A percentile compares a stretch with the other conserved stretches of the same genome.
phyloP scores from a whole-genome alignment of 2,888 invertebrate species.

The Synanthedon formicaeformis region DNA sequence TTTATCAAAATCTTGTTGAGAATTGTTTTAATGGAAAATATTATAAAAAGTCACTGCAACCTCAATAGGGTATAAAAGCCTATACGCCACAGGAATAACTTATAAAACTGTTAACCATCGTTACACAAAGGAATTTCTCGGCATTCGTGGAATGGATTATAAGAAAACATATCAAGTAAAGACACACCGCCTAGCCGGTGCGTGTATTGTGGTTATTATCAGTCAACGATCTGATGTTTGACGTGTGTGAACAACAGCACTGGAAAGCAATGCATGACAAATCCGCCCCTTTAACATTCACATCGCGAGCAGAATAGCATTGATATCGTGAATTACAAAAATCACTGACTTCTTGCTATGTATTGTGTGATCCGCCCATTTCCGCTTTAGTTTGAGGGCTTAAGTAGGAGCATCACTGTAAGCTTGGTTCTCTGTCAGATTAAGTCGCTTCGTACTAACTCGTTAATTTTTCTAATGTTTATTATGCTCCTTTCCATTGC shows the following conservation, averaged over 20 bases:
- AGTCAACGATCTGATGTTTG: conserved; percentile 29
- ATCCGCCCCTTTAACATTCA: conserved; percentile 53
- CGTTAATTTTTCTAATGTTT: no score
- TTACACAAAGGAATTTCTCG: neutral
- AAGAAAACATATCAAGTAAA: neutral
- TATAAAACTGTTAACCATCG: neutral
- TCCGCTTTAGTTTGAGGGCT: no score
- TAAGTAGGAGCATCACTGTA: no score
- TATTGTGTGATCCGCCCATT: no score
- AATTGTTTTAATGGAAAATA: no score
- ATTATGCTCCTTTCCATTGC: no score
- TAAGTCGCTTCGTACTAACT: no score
- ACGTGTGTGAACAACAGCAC: conserved; percentile 50
- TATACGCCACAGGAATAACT: neutral
- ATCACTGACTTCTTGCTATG: no score
- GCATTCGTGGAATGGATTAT: neutral
- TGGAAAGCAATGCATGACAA: conserved; percentile 49
- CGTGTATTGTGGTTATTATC: conserved; percentile 22
- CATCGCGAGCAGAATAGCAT: conserved; percentile 27
- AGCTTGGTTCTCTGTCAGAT: no score
- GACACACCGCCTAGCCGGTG: conserved; percentile 6
- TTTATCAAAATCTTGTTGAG: no score
- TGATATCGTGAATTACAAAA: conserved; percentile 29
- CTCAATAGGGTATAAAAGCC: no score
- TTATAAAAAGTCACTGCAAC: no score